Evolutionary conservation across 2,113 vertebrate species (phyloP).

Genomic region (Coreoperca whiteheadi): DNA sequence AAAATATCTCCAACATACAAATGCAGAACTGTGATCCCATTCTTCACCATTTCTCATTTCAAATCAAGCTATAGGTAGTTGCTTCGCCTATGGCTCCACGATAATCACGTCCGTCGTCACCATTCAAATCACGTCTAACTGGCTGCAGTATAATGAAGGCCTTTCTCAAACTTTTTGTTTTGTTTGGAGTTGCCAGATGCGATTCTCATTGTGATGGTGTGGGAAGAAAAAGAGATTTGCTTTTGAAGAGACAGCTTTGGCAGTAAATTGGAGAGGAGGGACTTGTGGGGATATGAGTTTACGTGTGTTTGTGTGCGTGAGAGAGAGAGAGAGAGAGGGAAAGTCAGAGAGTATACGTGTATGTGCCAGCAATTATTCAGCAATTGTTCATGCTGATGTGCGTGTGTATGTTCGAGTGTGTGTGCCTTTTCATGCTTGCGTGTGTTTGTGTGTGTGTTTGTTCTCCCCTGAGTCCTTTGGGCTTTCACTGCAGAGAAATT

Average conservation of each 20-base stretch:
- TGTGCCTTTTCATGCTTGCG: conserved; percentile 15
- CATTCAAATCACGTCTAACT: conserved; percentile 41
- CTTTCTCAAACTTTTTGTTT: conserved; percentile 60
- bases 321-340: neutral
- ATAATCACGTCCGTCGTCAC: conserved; percentile 33
- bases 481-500: conserved; percentile 67
- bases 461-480: conserved; percentile 49
- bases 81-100: conserved; percentile 4
- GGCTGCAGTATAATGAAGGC: conserved; percentile 55
- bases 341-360: conserved; percentile 8
- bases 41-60: conserved; percentile 28
- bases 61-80: neutral
- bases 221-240: conserved; percentile 58
- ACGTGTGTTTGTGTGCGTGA: conserved; percentile 23
- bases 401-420: conserved; percentile 39
- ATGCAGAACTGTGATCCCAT: neutral
- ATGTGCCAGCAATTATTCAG: conserved; percentile 60
- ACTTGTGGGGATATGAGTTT: conserved; percentile 50
- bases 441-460: conserved; percentile 15
- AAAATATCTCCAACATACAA: neutral
- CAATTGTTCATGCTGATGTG: conserved; percentile 50
- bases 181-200: conserved; percentile 55
- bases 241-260: conserved; percentile 72
- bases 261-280: conserved; percentile 66
- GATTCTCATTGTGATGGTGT: conserved; percentile 55